Conservation (phyloP, 2,113 vertebrate species). For the Gila orcuttii region DNA sequence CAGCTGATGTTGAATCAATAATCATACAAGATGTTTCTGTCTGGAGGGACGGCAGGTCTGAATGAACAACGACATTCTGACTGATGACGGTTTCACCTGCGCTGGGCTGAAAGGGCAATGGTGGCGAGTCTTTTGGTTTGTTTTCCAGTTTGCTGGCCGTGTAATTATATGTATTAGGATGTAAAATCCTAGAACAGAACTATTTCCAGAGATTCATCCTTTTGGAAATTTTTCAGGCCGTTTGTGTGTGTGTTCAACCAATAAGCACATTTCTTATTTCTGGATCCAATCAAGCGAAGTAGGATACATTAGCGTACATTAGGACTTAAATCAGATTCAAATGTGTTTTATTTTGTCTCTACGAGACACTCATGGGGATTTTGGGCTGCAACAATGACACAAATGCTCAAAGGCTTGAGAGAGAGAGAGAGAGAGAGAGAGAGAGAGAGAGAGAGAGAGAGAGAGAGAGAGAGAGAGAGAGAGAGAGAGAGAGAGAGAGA, state of each 20-base stretch:
- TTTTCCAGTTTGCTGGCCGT: not conserved
- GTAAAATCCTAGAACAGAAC: not conserved
- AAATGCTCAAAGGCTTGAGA: not conserved
- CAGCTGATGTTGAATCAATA: constrained; percentile 45
- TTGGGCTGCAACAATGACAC: not conserved
- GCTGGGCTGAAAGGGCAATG: not conserved
- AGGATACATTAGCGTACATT: constrained; percentile 31
- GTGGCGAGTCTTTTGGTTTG: not conserved
- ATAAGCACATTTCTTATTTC: constrained; percentile 3
- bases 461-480: not conserved
- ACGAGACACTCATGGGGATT: not conserved
- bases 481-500: not conserved
- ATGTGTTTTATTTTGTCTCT: constrained; percentile 13
- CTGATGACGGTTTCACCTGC: constrained; percentile 14
- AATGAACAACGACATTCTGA: constrained; percentile 18
- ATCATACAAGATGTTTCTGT: constrained; percentile 44
- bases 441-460: not conserved
- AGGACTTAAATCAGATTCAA: constrained; percentile 33
- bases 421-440: not conserved
- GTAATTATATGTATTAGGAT: constrained; percentile 5
- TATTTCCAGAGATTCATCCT: not conserved
- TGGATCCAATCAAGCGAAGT: constrained; percentile 5
- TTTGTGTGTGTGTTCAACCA: constrained; percentile 18
- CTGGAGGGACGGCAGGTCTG: constrained; percentile 12
- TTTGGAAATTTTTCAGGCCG: not conserved